Conservation (phyloP, 1,140 invertebrate genomes). For the Rhagoletis zephyria region DNA sequence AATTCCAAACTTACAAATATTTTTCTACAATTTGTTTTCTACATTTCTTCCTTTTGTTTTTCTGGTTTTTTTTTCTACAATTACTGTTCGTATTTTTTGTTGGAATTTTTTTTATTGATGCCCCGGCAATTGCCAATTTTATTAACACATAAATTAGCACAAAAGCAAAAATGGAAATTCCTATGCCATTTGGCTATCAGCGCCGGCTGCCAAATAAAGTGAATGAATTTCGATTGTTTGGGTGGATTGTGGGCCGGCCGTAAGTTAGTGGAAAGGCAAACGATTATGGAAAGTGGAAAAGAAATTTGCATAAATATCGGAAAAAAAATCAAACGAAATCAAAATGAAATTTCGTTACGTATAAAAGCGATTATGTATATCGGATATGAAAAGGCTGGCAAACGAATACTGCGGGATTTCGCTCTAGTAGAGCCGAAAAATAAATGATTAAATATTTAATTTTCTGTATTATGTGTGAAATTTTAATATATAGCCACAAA, state of each 20-base stretch:
- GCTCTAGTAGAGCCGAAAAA: not conserved
- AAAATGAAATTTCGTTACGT: slow-evolving; percentile 50
- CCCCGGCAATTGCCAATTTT: slow-evolving; percentile 46
- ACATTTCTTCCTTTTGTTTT: not conserved
- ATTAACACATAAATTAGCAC: slow-evolving; percentile 49
- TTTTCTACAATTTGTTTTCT: slow-evolving; percentile 1
- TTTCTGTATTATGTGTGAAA: too few relatives aligned
- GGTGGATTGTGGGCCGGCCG: not conserved
- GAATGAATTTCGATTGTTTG: slow-evolving; percentile 33
- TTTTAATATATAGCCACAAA: too few relatives aligned
- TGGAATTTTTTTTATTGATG: slow-evolving; percentile 50
- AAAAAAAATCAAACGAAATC: slow-evolving; percentile 40
- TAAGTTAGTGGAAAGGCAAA: slow-evolving; percentile 20
- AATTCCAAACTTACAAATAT: not conserved
- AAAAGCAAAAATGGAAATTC: slow-evolving; percentile 47
- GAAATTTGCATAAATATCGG: slow-evolving; percentile 48
- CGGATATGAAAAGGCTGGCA: not conserved
- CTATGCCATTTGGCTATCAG: slow-evolving; percentile 28
- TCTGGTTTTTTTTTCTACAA: slow-evolving; percentile 1
- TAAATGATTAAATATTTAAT: not conserved
- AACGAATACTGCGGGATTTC: not conserved
- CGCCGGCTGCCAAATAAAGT: slow-evolving; percentile 14
- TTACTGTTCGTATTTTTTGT: not conserved
- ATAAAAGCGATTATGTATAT: slow-evolving; percentile 24
- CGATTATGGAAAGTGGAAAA: slow-evolving; percentile 52